A percentile compares a stretch with the other conserved stretches of the same genome.
These are phyloP conservation scores for Phaethornis superciliosus DNA, from an alignment of 2,113 vertebrate species.

Conservation along the genomic window DNA sequence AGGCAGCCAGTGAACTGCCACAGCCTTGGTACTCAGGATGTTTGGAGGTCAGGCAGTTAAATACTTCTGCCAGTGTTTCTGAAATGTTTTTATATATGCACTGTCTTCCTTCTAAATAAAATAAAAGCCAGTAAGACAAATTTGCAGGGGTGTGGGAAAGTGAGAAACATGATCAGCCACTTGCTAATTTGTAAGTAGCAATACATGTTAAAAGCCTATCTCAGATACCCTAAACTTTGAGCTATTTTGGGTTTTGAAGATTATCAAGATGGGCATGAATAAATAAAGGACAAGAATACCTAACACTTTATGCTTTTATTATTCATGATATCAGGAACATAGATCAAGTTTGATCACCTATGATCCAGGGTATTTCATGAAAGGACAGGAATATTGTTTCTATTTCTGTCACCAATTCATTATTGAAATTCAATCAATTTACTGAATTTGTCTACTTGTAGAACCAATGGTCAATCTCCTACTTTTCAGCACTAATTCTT, in stretches of 20 bases:
- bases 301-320: not conserved
- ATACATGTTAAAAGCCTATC: not conserved
- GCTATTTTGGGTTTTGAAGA: not conserved
- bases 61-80: constrained; percentile 76
- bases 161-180: not conserved
- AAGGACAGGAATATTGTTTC: not conserved
- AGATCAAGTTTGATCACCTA: not conserved
- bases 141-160: accelerated
- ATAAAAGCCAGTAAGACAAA: not conserved
- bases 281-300: not conserved
- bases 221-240: too few relatives aligned
- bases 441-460: not conserved
- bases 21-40: constrained; percentile 80
- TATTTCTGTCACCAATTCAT: not conserved
- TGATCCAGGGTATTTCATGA: not conserved
- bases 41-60: constrained; percentile 76
- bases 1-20: constrained; percentile 87
- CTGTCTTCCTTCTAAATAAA: constrained; percentile 74
- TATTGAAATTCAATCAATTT: not conserved
- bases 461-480: accelerated
- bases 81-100: constrained; percentile 75
- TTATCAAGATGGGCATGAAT: not conserved
- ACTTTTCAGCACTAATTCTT: not conserved
- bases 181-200: not conserved
- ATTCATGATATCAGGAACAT: too few relatives aligned